Evolutionary conservation across 2,888 invertebrate genomes (phyloP), one percentile per base, ranked within the genome.

Genomic region (Coenonympha glycerion): DNA sequence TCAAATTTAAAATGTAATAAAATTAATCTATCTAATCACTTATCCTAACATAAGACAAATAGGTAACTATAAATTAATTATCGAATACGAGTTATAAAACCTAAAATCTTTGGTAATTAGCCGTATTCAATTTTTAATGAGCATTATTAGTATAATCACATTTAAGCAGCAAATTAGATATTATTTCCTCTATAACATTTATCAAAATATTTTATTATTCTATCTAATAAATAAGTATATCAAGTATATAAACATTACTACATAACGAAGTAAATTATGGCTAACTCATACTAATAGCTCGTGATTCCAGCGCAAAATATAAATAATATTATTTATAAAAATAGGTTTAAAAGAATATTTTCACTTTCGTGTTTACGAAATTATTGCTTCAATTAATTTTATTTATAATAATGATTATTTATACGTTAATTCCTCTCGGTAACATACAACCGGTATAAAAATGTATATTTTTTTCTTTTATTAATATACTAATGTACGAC

Each of bases 81-180:
- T 62, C 19, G 9, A 30, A 15, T 50, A 41, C 37, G 37, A 28
- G 46, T 45, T 39, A 52, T 26, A 48, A 55, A 53, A 30, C 49
- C 45, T 60, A 55, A 61, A 67, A 70, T 81, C 85, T 86, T 86
- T 86, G 85, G 85, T 83, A 71, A 66, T 74, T 82, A 86, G 85
- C 85, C 68, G 85, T 83, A 62, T 70, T 50, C 51, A 40, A 44
- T 56, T 52, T 49, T 56, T 46, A 66, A 70, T 72, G 74, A 78
- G 73, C 73, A 76, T 79, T 73, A 78, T 79, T 73, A 79, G 65
- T 69, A 64, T 52, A 63, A 68, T 66, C 63, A 68, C 57, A 61
- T 19, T 28, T 15, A 37, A 37, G 34, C 42, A 60, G 56, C 52
- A 42, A 22, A 36, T 46, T 49, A 31, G 33, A 39, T 34, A 36